These are phyloP conservation scores for Emberiza fucata DNA, from an alignment of 2,113 vertebrate species.

Conservation along the genomic window DNA sequence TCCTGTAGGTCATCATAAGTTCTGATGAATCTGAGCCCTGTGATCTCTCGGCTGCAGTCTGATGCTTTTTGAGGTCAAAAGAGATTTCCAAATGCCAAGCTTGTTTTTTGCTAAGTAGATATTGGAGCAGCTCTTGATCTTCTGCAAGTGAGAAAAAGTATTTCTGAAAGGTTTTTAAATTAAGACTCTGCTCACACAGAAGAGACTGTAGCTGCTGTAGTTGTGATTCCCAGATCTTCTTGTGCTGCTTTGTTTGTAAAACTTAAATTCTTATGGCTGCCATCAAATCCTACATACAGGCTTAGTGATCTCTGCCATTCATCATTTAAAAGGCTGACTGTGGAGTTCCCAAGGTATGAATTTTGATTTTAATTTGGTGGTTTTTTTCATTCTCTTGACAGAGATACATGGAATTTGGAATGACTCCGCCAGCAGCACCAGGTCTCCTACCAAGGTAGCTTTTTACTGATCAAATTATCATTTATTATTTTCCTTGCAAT, in stretches of 20 bases:
- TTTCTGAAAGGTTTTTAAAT: not conserved
- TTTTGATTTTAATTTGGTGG: not conserved
- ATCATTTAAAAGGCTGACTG: not conserved
- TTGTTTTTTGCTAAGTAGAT: not conserved
- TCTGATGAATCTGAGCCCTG: not conserved
- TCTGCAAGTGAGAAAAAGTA: not conserved
- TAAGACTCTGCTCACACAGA: not conserved
- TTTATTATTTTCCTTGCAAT: not conserved
- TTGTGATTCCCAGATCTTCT: not conserved
- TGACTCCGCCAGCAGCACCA: conserved; percentile 80
- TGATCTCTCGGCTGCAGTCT: not conserved
- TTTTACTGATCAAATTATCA: not conserved
- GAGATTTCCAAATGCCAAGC: not conserved
- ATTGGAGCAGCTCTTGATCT: not conserved
- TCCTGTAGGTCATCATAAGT: not conserved
- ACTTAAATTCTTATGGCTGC: not conserved
- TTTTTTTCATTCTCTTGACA: conserved; percentile 55
- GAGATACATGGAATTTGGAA: conserved; percentile 86
- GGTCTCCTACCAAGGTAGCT: conserved; percentile 84
- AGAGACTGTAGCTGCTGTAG: not conserved
- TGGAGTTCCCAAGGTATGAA: not conserved
- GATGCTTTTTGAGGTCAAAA: not conserved
- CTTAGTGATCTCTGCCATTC: not conserved
- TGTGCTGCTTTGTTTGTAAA: not conserved
- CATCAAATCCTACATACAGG: not conserved